Conservation (phyloP, 1,140 invertebrate species). For the Brachionus koreanus region DNA sequence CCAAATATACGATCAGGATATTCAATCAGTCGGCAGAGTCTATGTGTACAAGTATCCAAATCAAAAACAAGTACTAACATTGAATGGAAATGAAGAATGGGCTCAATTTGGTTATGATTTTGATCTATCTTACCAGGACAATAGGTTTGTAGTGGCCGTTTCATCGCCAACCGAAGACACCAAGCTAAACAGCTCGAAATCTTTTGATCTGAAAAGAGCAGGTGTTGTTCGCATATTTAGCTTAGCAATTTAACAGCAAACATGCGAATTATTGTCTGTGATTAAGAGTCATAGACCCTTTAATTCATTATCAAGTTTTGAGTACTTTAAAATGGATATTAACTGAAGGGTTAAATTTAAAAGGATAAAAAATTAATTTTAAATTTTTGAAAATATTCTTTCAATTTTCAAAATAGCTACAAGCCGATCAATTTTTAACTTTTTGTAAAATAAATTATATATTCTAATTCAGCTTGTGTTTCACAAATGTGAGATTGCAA, state of each 20-base stretch:
- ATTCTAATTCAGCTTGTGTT: constrained; percentile 49
- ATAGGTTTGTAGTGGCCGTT: constrained; percentile 45
- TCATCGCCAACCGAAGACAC: constrained; percentile 46
- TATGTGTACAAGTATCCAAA: constrained; percentile 45
- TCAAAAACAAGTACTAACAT: neutral
- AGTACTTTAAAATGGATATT: no score
- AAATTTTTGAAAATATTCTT: no score
- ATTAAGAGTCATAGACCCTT: constrained; percentile 50
- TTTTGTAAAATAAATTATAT: no score
- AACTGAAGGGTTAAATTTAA: no score
- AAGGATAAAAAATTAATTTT: no score
- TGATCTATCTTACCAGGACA: constrained; percentile 47
- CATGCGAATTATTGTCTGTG: constrained; percentile 43
- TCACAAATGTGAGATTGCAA: constrained; percentile 48
- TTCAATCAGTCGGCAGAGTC: constrained; percentile 48
- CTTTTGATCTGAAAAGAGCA: constrained; percentile 45
- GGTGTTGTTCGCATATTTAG: constrained; percentile 48
- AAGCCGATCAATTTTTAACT: no score
- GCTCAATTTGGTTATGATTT: constrained; percentile 47
- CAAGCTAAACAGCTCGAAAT: constrained; percentile 28
- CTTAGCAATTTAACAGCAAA: constrained; percentile 37
- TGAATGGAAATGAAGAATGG: constrained; percentile 45
- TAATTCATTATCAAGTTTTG: constrained; percentile 50
- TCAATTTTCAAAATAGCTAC: no score
- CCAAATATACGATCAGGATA: constrained; percentile 46